Percentiles rank a stretch among this genome's conserved stretches.
phyloP scores from a whole-genome alignment of 2,113 vertebrate genomes.

The Bettongia penicillata region DNA sequence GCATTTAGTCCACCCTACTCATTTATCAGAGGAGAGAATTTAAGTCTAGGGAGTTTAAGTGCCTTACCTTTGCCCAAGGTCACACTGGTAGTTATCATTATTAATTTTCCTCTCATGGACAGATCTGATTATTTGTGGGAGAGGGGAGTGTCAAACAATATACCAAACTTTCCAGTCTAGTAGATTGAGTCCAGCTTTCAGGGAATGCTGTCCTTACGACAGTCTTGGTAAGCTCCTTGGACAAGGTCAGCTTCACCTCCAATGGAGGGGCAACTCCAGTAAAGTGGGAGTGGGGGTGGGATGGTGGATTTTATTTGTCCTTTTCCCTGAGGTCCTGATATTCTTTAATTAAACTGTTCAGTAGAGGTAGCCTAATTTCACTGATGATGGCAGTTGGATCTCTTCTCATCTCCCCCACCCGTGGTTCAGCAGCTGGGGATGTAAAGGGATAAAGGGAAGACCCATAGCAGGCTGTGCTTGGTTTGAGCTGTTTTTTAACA shows the following conservation, averaged over 20 bases:
- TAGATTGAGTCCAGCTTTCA: neutral
- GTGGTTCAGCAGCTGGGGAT: conserved; percentile 13
- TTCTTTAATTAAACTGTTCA: conserved; percentile 22
- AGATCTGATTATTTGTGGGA: neutral
- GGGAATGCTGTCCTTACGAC: neutral
- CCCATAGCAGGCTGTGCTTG: conserved; percentile 29
- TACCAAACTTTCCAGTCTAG: neutral
- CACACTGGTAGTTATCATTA: neutral
- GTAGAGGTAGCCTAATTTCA: neutral
- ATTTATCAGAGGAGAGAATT: neutral
- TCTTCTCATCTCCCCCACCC: conserved; percentile 11
- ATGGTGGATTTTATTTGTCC: neutral
- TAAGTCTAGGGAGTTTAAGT: neutral
- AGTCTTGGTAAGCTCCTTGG: neutral
- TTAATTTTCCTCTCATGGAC: neutral
- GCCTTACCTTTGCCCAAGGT: neutral
- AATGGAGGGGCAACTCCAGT: neutral
- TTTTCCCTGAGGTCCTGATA: neutral
- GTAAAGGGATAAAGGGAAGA: conserved; percentile 34
- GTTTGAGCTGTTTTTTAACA: conserved; percentile 51
- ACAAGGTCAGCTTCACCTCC: neutral
- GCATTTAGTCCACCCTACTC: neutral
- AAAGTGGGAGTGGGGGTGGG: neutral
- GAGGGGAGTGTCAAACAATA: neutral
- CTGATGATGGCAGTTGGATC: neutral